Base-by-base conservation (phyloP, 2,797 vertebrate species). In the Dipus sagitta region DNA sequence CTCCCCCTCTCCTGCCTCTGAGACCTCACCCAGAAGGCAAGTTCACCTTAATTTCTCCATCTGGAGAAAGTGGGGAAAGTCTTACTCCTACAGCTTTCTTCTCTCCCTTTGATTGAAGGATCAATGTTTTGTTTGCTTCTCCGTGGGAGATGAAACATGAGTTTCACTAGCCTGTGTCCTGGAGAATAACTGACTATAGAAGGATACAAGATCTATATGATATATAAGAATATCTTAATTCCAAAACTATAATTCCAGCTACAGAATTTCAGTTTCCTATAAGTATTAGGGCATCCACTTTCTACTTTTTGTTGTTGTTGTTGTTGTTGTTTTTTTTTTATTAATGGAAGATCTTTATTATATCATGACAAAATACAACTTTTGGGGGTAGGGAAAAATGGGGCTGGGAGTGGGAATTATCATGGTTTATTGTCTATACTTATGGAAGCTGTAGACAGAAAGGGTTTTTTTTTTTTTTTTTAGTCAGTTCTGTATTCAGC, bases 141-240 rank as follows among this genome's bases (percentile, higher is more conserved):
- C 71, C 60, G 7, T 30, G 68, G 30, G 24, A 79, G 30, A 71
- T 21, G 47, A 91, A 80, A 72, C 76, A 68, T 21, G 28, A 71
- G 32, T 62, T 79, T 71, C 67, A 47, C 52, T 20, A 42, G 9
- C 32, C 65, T 65, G 26, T 89, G 42, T 32, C 23, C 24, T 34
- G 1, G 26, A 47, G 24, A 13, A 90, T 32, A 54, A 10, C 14
- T 47, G 52, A 30, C 26, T 65, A 67, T 17, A 88, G 47, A 11
- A 80, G 10, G 28, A 47, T 30, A 15, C 7, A n/a, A 24, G 38
- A 80, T 60, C 60, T 84, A 14, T 68, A 21, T 28, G 24, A 28
- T 84, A 14, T 68, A 21, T 28, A 20, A 32, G 76, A 81, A 82
- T 6, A 95, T 52, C 60, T 88, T 89, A 83, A 86, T 88, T 32